Percentiles rank a stretch among this genome's conserved stretches.
Evolutionary conservation across 1,140 invertebrate species (phyloP).

Genomic region (Stegodyphus mimosarum): DNA sequence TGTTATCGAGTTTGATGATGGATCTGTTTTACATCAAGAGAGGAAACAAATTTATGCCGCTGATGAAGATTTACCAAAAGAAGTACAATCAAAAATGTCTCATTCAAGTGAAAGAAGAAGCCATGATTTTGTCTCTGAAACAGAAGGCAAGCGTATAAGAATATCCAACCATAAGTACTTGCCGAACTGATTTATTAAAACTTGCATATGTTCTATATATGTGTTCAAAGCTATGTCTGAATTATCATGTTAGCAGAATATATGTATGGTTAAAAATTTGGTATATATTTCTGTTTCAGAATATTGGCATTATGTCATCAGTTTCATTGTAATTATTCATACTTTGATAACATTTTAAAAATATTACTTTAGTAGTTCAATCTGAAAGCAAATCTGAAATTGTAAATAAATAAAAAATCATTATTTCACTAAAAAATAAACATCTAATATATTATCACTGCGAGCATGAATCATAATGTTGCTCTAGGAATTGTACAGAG

Average conservation of each 20-base stretch:
- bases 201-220: no score
- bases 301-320: neutral
- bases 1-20: conserved; percentile 69
- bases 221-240: no score
- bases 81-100: conserved; percentile 68
- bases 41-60: conserved; percentile 68
- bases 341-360: neutral
- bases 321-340: neutral
- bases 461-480: no score
- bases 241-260: no score
- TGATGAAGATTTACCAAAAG: conserved; percentile 69
- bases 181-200: neutral
- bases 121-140: conserved; percentile 43
- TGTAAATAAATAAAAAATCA: no score
- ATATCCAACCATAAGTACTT: conserved; percentile 52
- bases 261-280: no score
- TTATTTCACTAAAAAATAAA: no score
- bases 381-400: no score
- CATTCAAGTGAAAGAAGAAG: conserved; percentile 67
- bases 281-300: no score
- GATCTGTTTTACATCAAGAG: conserved; percentile 65
- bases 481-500: no score
- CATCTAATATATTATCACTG: no score
- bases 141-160: conserved; percentile 50
- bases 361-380: no score